These are phyloP conservation scores for Papilio demoleus DNA, from an alignment of 2,888 invertebrate species.

Conservation along the genomic window DNA sequence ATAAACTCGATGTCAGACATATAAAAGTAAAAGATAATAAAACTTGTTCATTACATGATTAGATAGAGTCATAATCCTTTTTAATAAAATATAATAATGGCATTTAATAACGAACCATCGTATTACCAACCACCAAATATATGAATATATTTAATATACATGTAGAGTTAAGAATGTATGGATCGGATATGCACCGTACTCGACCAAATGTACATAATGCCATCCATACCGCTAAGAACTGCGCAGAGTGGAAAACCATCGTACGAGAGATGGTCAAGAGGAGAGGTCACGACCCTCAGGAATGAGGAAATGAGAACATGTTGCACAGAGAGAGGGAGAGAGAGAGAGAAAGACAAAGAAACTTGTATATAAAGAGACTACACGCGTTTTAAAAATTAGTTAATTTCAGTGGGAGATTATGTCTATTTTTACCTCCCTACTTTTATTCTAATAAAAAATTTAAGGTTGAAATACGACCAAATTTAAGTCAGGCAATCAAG, in stretches of 20 bases:
- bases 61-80: neutral
- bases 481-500: slow-evolving; percentile 14
- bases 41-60: neutral
- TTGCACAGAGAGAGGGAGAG: too few relatives aligned
- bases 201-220: too few relatives aligned
- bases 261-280: too few relatives aligned
- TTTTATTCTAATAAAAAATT: neutral
- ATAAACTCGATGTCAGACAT: neutral
- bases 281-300: too few relatives aligned
- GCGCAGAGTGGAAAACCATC: too few relatives aligned
- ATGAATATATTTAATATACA: neutral
- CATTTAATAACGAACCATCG: neutral
- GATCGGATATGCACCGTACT: too few relatives aligned
- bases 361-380: too few relatives aligned
- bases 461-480: slow-evolving; percentile 8
- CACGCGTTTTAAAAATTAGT: too few relatives aligned
- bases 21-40: neutral
- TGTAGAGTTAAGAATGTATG: neutral
- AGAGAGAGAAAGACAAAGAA: too few relatives aligned
- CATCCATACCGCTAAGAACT: too few relatives aligned
- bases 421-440: neutral
- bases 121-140: neutral
- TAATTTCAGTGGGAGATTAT: neutral
- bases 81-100: neutral
- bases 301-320: too few relatives aligned